Evolutionary conservation across 2,888 invertebrate species (phyloP).

Genomic region (Xylophagus ater): DNA sequence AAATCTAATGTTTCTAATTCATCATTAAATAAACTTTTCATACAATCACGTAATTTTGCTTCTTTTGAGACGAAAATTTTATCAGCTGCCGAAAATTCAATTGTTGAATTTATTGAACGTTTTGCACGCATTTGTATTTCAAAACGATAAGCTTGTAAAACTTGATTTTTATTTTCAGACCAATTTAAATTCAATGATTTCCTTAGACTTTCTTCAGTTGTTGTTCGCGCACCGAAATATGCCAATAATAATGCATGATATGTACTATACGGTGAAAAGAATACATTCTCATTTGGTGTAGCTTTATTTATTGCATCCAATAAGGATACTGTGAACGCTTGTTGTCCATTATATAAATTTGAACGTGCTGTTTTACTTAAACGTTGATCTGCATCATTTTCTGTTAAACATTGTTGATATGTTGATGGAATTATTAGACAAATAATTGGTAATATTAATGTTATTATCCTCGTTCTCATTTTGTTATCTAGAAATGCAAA

Average conservation of each 20-base stretch:
- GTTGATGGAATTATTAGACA: too few relatives aligned
- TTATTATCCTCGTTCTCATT: constrained; percentile 2
- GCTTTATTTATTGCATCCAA: constrained; percentile 54
- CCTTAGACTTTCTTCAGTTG: constrained; percentile 48
- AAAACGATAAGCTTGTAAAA: constrained; percentile 59
- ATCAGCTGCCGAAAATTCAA: constrained; percentile 68
- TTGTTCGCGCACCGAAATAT: constrained; percentile 62
- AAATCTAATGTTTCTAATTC: constrained; percentile 58
- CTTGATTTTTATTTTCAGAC: constrained; percentile 52
- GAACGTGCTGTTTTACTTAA: constrained; percentile 12
- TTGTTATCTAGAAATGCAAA: constrained; percentile 1
- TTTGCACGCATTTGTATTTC: constrained; percentile 50
- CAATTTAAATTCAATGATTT: constrained; percentile 29
- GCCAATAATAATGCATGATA: constrained; percentile 68
- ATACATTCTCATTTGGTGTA: constrained; percentile 61
- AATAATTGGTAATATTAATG: not conserved
- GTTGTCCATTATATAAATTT: constrained; percentile 47
- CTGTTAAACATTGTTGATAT: constrained; percentile 10
- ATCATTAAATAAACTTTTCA: constrained; percentile 51
- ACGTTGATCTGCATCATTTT: constrained; percentile 8
- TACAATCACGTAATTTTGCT: constrained; percentile 46
- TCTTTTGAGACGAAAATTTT: constrained; percentile 53
- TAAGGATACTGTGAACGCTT: constrained; percentile 58
- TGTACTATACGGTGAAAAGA: constrained; percentile 81
- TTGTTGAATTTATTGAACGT: constrained; percentile 47